A percentile compares a stretch with the other conserved stretches of the same genome.
phyloP scores from a whole-genome alignment of 2,113 vertebrate genomes.

The Narcine bancroftii region DNA sequence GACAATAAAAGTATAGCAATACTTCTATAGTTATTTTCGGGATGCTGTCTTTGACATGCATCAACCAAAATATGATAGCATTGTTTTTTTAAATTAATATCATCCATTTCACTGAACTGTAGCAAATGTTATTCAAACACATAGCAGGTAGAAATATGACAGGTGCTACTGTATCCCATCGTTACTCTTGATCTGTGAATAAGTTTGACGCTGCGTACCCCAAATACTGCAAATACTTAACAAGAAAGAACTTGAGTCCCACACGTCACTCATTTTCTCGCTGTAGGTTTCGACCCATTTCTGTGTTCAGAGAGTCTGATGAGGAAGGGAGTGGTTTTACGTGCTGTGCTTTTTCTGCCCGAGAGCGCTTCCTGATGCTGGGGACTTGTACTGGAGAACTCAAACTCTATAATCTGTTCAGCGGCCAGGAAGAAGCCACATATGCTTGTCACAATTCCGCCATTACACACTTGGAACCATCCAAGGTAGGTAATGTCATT shows the following conservation, averaged over 20 bases:
- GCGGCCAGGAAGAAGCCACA: conserved; percentile 93
- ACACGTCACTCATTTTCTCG: neutral
- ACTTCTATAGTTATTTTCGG: no score
- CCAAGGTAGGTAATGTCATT: conserved; percentile 62
- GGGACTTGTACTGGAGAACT: conserved; percentile 92
- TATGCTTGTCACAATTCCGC: conserved; percentile 95
- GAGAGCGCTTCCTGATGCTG: conserved; percentile 93
- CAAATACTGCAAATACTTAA: neutral
- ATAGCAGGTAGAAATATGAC: no score
- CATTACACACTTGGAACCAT: conserved; percentile 93
- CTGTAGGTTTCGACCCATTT: conserved; percentile 88
- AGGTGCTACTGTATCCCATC: no score
- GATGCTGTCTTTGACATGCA: no score
- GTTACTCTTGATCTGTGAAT: no score
- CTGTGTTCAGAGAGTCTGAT: conserved; percentile 92
- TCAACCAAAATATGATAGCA: no score
- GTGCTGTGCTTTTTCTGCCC: conserved; percentile 93
- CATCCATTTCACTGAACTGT: no score
- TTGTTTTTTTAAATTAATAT: no score
- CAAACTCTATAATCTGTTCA: conserved; percentile 96
- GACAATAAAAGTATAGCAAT: no score
- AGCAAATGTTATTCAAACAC: no score
- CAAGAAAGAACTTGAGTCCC: neutral
- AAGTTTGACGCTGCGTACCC: neutral
- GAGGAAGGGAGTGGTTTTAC: conserved; percentile 96